A percentile compares a stretch with the other conserved stretches of the same genome.
Evolutionary conservation across 2,797 vertebrate species (phyloP).

Genomic region (Amblyopsis hoosieri): DNA sequence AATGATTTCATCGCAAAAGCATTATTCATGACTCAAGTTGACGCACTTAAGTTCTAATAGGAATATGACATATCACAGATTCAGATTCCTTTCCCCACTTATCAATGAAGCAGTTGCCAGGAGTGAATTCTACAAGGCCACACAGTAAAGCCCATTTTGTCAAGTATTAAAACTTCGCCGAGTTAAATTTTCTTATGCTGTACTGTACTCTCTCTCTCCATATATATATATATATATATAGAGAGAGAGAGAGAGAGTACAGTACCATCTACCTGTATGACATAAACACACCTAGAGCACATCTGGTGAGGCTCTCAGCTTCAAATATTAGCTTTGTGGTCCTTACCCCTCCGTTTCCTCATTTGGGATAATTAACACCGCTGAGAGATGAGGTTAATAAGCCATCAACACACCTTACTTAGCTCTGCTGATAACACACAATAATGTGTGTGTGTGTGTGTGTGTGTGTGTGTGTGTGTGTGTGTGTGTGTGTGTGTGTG

Average conservation of each 20-base stretch:
- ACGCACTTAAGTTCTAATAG: slow-evolving; percentile 11
- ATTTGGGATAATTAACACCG: slow-evolving; percentile 51
- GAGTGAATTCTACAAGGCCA: background rate
- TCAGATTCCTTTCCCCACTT: background rate
- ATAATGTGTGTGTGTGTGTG: no score
- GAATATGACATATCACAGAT: slow-evolving; percentile 2
- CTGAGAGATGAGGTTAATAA: slow-evolving; percentile 16
- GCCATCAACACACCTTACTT: slow-evolving; percentile 17
- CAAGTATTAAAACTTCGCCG: slow-evolving; percentile 1
- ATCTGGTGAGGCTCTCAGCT: slow-evolving; percentile 48
- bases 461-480: background rate
- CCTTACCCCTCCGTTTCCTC: slow-evolving; percentile 23
- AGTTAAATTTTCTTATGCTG: no score
- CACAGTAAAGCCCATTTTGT: no score
- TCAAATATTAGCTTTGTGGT: slow-evolving; percentile 63
- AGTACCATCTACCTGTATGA: slow-evolving; percentile 31
- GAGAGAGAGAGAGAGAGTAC: slow-evolving; percentile 4
- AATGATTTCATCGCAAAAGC: slow-evolving; percentile 33
- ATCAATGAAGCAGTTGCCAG: background rate
- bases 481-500: background rate
- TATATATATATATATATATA: no score
- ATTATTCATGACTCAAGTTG: slow-evolving; percentile 57
- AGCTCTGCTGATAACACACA: slow-evolving; percentile 14
- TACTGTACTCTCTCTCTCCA: no score
- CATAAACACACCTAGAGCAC: slow-evolving; percentile 27